phyloP scores from a whole-genome alignment of 2,888 invertebrate genomes.

The Nezara viridula region DNA sequence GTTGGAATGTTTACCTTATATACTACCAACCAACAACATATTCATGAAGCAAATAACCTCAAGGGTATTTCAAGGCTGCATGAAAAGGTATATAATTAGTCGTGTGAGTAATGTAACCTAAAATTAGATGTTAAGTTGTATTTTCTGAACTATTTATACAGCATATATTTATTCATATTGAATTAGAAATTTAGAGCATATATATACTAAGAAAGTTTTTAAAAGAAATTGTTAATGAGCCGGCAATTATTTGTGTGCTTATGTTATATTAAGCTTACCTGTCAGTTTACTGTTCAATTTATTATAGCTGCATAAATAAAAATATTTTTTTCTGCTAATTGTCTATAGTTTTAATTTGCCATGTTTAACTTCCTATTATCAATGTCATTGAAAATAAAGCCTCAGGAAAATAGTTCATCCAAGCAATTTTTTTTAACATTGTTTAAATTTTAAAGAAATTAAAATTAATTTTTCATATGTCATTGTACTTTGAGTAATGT shows the following conservation, averaged over 20 bases:
- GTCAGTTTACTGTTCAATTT: neutral
- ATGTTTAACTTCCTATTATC: neutral
- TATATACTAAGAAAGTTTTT: neutral
- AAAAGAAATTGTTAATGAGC: neutral
- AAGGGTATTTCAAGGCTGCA: neutral
- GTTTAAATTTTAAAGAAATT: no score
- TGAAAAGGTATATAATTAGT: slow-evolving; percentile 1
- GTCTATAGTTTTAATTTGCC: neutral
- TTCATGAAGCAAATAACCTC: neutral
- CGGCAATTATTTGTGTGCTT: neutral
- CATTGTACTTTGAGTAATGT: no score
- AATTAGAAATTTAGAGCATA: neutral
- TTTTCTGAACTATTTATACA: slow-evolving; percentile 34
- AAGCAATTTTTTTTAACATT: no score
- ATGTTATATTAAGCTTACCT: neutral
- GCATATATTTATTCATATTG: slow-evolving; percentile 33
- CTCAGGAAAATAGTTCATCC: no score
- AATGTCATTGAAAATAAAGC: no score
- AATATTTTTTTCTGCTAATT: neutral
- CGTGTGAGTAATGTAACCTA: slow-evolving; percentile 14
- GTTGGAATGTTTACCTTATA: neutral
- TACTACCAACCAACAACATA: neutral
- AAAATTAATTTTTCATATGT: no score
- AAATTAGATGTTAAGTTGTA: slow-evolving; percentile 1
- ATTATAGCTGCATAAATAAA: slow-evolving; percentile 46